These are phyloP conservation scores for Jordanella pulchra DNA, from an alignment of 2,797 vertebrate genomes.

Conservation along the genomic window DNA sequence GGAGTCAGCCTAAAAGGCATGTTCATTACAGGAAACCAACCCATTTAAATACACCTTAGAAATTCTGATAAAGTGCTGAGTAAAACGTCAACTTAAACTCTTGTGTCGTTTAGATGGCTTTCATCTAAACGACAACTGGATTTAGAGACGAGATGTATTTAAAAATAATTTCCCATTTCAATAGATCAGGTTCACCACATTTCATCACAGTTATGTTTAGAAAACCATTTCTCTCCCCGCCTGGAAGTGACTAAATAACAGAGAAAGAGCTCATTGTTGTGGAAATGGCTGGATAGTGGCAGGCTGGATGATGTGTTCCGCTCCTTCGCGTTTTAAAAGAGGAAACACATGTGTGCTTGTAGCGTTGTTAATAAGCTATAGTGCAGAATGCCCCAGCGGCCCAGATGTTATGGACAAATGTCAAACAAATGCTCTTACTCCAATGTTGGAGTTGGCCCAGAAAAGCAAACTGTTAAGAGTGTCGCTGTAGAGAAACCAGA, in stretches of 20 bases:
- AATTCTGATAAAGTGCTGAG: neutral
- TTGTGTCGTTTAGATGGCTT: conserved; percentile 39
- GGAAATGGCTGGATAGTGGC: conserved; percentile 76
- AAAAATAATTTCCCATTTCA: conserved; percentile 62
- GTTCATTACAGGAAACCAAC: neutral
- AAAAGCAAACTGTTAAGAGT: conserved; percentile 62
- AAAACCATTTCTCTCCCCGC: conserved; percentile 72
- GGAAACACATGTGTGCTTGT: conserved; percentile 85
- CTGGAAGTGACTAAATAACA: conserved; percentile 75
- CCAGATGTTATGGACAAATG: conserved; percentile 84
- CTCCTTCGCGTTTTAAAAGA: conserved; percentile 73
- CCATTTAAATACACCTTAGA: neutral
- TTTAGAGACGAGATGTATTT: conserved; percentile 48
- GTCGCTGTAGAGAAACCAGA: conserved; percentile 59
- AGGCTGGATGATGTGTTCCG: conserved; percentile 80
- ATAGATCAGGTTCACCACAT: conserved; percentile 76
- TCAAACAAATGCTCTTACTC: conserved; percentile 82
- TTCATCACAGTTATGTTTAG: conserved; percentile 71
- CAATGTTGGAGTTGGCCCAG: conserved; percentile 59
- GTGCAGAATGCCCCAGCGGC: conserved; percentile 75
- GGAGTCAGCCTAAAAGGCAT: neutral
- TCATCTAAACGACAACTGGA: conserved; percentile 51
- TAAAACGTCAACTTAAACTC: conserved; percentile 18
- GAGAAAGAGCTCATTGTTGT: conserved; percentile 84
- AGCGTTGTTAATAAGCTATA: conserved; percentile 83